A percentile compares a stretch with the other conserved stretches of the same genome.
These are phyloP conservation scores for Diarsia mendica DNA, from an alignment of 2,888 invertebrate species.

Conservation along the genomic window DNA sequence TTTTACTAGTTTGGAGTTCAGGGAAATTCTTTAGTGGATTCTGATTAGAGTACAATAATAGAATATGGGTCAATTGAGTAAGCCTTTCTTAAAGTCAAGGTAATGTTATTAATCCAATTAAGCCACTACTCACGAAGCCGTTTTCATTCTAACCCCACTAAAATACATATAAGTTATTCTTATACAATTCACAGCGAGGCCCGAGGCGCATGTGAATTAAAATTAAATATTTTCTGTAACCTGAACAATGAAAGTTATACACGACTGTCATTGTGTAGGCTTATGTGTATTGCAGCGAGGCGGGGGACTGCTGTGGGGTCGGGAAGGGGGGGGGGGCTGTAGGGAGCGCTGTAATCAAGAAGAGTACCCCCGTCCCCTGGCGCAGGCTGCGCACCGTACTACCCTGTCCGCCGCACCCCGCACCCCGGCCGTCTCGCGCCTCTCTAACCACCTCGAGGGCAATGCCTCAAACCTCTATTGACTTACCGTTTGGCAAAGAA, in stretches of 20 bases:
- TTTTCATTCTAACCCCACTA: conserved; percentile 21
- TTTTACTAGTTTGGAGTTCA: conserved; percentile 29
- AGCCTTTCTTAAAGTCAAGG: neutral
- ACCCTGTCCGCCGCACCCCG: conserved; percentile 61
- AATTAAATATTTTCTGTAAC: conserved; percentile 69
- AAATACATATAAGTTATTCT: conserved; percentile 34
- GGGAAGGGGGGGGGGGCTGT: conserved; percentile 70
- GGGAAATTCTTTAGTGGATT: neutral
- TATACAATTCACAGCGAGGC: conserved; percentile 24
- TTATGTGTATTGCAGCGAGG: conserved; percentile 81
- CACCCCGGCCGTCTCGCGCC: conserved; percentile 66
- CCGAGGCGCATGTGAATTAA: conserved; percentile 47
- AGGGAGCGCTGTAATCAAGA: conserved; percentile 89
- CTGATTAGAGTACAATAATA: neutral
- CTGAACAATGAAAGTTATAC: conserved; percentile 75
- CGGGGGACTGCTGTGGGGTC: conserved; percentile 73
- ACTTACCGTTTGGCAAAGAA: conserved; percentile 85
- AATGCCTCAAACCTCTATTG: conserved; percentile 89
- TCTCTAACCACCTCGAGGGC: conserved; percentile 83
- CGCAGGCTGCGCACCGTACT: conserved; percentile 72
- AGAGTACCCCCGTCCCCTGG: conserved; percentile 89
- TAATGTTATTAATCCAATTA: conserved; percentile 4
- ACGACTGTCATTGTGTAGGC: conserved; percentile 81
- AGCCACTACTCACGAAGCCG: neutral
- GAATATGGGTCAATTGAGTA: neutral